Conservation (phyloP, 2,888 invertebrate genomes). For the Agrotis clavis region DNA sequence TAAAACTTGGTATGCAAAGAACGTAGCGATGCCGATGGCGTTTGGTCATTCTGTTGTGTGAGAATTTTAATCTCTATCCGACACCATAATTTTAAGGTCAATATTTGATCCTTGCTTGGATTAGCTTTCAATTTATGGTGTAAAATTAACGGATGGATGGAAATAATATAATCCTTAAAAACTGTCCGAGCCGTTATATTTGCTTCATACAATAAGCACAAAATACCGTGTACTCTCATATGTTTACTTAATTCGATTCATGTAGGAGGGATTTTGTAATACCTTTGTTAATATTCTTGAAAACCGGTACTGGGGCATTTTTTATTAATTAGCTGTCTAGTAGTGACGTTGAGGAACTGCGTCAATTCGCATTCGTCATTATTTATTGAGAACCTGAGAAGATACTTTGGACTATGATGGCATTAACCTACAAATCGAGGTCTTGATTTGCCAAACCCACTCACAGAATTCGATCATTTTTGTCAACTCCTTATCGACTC, state of each 20-base stretch:
- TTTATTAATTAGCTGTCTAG: slow-evolving; percentile 23
- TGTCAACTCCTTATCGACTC: not conserved
- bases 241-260: slow-evolving; percentile 6
- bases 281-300: slow-evolving; percentile 20
- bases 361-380: slow-evolving; percentile 50
- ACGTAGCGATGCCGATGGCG: not conserved
- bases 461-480: not conserved
- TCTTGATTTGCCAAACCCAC: slow-evolving; percentile 9
- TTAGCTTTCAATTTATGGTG: not conserved
- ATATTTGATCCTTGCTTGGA: not conserved
- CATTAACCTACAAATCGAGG: slow-evolving; percentile 15
- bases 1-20: slow-evolving; percentile 28
- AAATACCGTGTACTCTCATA: not conserved
- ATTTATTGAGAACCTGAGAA: slow-evolving; percentile 40
- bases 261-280: slow-evolving; percentile 31
- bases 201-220: slow-evolving; percentile 8
- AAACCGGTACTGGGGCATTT: slow-evolving; percentile 33
- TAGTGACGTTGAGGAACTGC: slow-evolving; percentile 42
- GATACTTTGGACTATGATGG: slow-evolving; percentile 51
- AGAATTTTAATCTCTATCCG: not conserved
- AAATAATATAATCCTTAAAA: too few relatives aligned
- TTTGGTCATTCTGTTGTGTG: not conserved
- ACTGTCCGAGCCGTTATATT: too few relatives aligned
- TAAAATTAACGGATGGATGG: not conserved
- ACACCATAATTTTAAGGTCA: not conserved